A percentile compares a stretch with the other conserved stretches of the same genome.
Evolutionary conservation across 2,888 invertebrate genomes (phyloP).

Genomic region (Nyleta sp.): DNA sequence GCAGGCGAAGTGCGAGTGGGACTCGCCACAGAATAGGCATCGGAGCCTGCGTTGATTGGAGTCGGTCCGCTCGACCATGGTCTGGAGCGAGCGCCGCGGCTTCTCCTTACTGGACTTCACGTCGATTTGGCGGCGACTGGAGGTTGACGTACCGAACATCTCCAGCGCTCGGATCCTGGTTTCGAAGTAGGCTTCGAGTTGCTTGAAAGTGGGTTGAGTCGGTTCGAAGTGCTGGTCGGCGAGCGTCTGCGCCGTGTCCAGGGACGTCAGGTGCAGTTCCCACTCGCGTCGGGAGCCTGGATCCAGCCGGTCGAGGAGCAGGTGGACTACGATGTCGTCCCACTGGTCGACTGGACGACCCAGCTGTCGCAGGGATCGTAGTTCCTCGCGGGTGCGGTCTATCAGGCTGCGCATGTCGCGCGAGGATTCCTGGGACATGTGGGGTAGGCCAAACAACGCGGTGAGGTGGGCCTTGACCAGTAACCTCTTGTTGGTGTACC

Average conservation of each 20-base stretch:
- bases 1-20: too few relatives aligned
- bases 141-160: background rate
- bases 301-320: background rate
- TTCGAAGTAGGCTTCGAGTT: constrained; percentile 18
- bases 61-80: too few relatives aligned
- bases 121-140: background rate
- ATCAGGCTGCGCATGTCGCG: background rate
- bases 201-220: background rate
- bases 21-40: too few relatives aligned
- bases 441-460: too few relatives aligned
- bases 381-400: constrained; percentile 12
- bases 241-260: background rate
- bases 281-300: constrained; percentile 5
- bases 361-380: constrained; percentile 26
- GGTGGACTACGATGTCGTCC: background rate
- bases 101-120: background rate
- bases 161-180: constrained; percentile 22
- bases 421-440: background rate
- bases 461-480: too few relatives aligned
- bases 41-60: too few relatives aligned
- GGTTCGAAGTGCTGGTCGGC: background rate
- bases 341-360: background rate
- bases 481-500: too few relatives aligned
- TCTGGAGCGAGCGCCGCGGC: too few relatives aligned
- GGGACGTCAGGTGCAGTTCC: constrained; percentile 4